Evolutionary conservation across 2,888 invertebrate species (phyloP).

Genomic region (Frankliniella intonsa): DNA sequence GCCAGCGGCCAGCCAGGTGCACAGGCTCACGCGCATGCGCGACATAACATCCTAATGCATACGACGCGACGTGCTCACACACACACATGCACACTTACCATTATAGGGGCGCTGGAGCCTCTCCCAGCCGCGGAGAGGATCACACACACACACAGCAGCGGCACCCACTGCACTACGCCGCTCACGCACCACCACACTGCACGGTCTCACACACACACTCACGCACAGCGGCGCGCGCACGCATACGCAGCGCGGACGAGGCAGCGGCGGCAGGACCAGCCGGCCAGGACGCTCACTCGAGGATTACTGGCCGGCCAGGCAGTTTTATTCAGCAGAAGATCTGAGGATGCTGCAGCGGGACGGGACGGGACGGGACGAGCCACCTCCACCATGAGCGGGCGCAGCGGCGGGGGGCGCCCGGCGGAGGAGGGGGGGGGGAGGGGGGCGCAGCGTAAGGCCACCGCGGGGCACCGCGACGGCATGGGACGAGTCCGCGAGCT

Average conservation of each 20-base stretch:
- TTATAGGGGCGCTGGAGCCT: background rate
- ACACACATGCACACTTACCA: too few species aligned
- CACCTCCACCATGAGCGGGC: too few species aligned
- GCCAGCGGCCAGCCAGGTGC: too few species aligned
- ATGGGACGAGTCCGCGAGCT: too few species aligned
- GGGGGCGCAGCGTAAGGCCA: too few species aligned
- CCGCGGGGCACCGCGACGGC: too few species aligned
- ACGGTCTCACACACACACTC: background rate
- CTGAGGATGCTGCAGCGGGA: background rate
- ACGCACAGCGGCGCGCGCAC: background rate
- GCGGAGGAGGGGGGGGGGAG: too few species aligned
- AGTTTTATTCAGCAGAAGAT: constrained; percentile 19
- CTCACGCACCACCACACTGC: background rate
- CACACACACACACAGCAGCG: background rate
- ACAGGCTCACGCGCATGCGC: too few species aligned
- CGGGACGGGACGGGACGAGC: background rate
- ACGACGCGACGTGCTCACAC: background rate
- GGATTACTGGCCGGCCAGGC: constrained; percentile 15
- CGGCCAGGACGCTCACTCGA: background rate
- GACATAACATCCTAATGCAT: too few species aligned
- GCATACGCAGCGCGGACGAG: background rate
- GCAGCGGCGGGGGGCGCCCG: too few species aligned
- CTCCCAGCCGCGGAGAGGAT: too few species aligned
- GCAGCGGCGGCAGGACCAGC: background rate
- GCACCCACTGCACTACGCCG: background rate